A percentile compares a stretch with the other conserved stretches of the same genome.
These are phyloP conservation scores for Grapholita molesta DNA, from an alignment of 1,140 invertebrate genomes.

Conservation along the genomic window DNA sequence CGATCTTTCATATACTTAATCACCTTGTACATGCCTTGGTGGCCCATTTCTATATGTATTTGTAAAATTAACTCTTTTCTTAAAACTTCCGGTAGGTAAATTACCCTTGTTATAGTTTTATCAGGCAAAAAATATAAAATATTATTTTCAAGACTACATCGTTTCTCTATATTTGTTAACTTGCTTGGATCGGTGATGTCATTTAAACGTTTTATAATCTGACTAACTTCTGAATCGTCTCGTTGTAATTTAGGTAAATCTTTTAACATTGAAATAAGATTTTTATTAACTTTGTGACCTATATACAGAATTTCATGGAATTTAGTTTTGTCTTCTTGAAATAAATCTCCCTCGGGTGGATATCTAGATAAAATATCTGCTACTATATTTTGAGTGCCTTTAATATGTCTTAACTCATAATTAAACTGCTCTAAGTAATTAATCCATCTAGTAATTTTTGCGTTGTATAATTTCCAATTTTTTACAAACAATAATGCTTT, in stretches of 20 bases:
- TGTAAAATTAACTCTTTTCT: too few species aligned
- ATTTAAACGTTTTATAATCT: background rate
- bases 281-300: slow-evolving; percentile 10
- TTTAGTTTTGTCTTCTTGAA: slow-evolving; percentile 26
- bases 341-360: slow-evolving; percentile 29
- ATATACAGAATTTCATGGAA: slow-evolving; percentile 22
- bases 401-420: slow-evolving; percentile 53
- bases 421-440: slow-evolving; percentile 61
- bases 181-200: background rate
- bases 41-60: too few species aligned
- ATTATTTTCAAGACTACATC: too few species aligned
- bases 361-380: slow-evolving; percentile 44
- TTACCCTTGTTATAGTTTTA: too few species aligned
- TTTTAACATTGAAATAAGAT: slow-evolving; percentile 16
- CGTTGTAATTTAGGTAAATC: background rate
- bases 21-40: too few species aligned
- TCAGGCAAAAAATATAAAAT: too few species aligned
- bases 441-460: slow-evolving; percentile 62
- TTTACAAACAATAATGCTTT: slow-evolving; percentile 61
- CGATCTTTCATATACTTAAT: too few species aligned
- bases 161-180: too few species aligned
- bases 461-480: slow-evolving; percentile 50
- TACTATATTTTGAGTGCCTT: slow-evolving; percentile 36
- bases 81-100: too few species aligned
- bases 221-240: background rate